A percentile compares a stretch with the other conserved stretches of the same genome.
These are phyloP conservation scores for Ruditapes philippinarum DNA, from an alignment of 1,140 invertebrate genomes.

Conservation along the genomic window DNA sequence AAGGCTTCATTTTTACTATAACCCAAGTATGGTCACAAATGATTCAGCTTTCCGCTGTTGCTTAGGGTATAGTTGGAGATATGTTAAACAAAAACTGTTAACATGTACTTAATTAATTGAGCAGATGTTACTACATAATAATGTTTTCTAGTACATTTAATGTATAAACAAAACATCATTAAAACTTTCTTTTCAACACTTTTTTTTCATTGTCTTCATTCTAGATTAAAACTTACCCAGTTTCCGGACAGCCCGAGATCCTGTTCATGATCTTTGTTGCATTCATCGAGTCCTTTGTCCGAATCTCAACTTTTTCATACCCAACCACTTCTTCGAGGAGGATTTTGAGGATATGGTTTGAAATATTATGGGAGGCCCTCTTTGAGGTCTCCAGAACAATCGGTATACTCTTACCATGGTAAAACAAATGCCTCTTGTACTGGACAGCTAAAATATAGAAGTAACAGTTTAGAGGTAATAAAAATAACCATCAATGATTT, in stretches of 20 bases:
- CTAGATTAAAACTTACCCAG: constrained; percentile 55
- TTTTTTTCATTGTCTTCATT: background rate
- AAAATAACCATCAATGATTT: background rate
- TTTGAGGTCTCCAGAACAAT: constrained; percentile 84
- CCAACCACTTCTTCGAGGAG: constrained; percentile 90
- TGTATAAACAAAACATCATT: background rate
- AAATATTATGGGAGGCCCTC: constrained; percentile 89
- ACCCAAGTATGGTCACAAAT: too few relatives aligned
- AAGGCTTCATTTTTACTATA: too few relatives aligned
- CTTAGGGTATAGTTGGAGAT: too few relatives aligned
- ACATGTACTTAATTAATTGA: too few relatives aligned
- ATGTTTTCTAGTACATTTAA: background rate
- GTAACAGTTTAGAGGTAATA: background rate
- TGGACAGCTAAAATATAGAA: constrained; percentile 43
- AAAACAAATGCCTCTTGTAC: constrained; percentile 75
- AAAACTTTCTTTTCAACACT: background rate
- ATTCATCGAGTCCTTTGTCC: constrained; percentile 87
- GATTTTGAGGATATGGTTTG: constrained; percentile 89
- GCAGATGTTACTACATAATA: too few relatives aligned
- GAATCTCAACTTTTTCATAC: constrained; percentile 89
- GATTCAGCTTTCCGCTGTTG: too few relatives aligned
- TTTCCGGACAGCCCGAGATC: constrained; percentile 76
- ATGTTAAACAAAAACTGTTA: too few relatives aligned
- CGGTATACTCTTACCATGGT: constrained; percentile 77
- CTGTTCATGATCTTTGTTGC: constrained; percentile 83